Evolutionary conservation across 1,140 invertebrate species (phyloP), one percentile per base, ranked within the genome.

Genomic region (Plodia interpunctella): DNA sequence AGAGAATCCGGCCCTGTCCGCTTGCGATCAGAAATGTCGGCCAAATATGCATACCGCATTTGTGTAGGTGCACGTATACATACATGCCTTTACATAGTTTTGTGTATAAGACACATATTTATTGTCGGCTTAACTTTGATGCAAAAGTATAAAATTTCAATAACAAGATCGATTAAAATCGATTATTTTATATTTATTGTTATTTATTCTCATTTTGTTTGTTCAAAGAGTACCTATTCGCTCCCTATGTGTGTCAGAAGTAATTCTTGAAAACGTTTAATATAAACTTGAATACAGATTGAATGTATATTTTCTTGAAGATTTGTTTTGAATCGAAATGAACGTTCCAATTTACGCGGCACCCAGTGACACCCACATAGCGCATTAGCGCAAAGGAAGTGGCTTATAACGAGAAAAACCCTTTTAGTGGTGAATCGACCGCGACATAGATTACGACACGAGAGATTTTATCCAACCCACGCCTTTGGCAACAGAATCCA

Each of bases 391-490:
- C 62, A 62, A 58, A 66, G 67, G 63, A 76, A 72, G 73, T 72
- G 54, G 60, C 60, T 60, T 70, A 71, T 68, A 68, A 68, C 61
- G 66, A 63, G 57, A 74, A 76, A 80, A 76, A 75, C 73, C 75
- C 74, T 77, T 82, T 83, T 78, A 78, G 76, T 74, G 57, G 65
- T 53, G 66, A 60, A 66, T 59, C 68, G 78, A 66, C 80, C 79
- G 72, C 75, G 79, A 74, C 79, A 81, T 65, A 78, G 71, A 81
- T 84, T 69, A 68, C 65, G 55, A 50, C 25, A 57, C 18, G 10
- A 62, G 66, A 66, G 66, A 66, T 72, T 59, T 71, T 67, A 69
- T 70, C 62, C 73, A 54, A 60, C 83, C 81, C 73, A 84, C 83
- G 70, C 80, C 70, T 63, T 76, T 83, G 78, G 75, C 80, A 85